Conservation (phyloP, 1,140 invertebrate species). For the Delia radicum region DNA sequence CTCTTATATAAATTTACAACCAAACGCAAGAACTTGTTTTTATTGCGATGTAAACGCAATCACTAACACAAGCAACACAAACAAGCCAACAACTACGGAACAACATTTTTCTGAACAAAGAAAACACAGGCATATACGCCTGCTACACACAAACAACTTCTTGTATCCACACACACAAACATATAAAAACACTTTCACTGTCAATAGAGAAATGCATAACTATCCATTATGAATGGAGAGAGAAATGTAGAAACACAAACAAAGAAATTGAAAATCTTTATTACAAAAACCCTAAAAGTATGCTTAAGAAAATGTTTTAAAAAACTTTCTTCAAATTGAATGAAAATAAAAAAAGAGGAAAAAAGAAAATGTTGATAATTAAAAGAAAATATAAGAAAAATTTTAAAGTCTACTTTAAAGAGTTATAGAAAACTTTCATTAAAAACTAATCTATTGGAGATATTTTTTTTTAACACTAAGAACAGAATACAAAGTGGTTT, state of each 20-base stretch:
- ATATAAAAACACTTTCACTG: constrained; percentile 8
- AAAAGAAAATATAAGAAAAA: not conserved
- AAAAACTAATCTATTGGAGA: no score
- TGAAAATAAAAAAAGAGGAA: not conserved
- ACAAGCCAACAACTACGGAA: not conserved
- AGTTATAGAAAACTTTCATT: no score
- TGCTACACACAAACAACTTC: not conserved
- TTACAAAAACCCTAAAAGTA: not conserved
- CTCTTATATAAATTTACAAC: no score
- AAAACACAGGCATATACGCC: not conserved
- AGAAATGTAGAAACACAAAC: not conserved
- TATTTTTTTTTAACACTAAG: no score
- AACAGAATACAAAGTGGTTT: no score
- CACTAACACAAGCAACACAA: not conserved
- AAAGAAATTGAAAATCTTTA: constrained; percentile 9
- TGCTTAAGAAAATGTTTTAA: not conserved
- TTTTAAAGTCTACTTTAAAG: constrained; percentile 1
- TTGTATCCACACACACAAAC: not conserved
- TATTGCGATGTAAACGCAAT: not conserved
- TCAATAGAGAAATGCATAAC: not conserved
- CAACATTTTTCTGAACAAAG: not conserved
- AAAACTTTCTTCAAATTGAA: not conserved
- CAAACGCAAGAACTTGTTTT: not conserved
- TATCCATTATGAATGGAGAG: not conserved
- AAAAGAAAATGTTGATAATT: not conserved